Evolutionary conservation across 2,888 invertebrate genomes (phyloP).

Genomic region (Tryphoninae sp.): DNA sequence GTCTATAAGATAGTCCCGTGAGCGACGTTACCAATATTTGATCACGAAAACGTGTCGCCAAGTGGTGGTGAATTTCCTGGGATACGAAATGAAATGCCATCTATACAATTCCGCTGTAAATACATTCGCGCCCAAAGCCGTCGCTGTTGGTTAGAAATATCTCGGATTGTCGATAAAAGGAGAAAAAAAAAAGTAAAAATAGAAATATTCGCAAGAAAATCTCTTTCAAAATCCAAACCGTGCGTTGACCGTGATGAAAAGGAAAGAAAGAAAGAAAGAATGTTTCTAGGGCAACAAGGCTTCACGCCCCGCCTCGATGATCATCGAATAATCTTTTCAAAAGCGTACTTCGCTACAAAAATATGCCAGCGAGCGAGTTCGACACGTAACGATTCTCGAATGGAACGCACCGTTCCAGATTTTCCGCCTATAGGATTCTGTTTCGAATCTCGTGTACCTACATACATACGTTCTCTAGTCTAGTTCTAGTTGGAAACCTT

Average conservation of each 20-base stretch:
- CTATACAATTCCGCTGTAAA: not conserved
- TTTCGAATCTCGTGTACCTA: slow-evolving; percentile 38
- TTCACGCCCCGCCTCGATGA: slow-evolving; percentile 27
- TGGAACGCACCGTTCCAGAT: not conserved
- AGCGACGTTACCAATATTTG: slow-evolving; percentile 50
- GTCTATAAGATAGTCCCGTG: slow-evolving; percentile 25
- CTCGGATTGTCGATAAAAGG: slow-evolving; percentile 3
- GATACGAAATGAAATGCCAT: slow-evolving; percentile 10
- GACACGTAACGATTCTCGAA: not conserved
- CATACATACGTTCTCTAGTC: slow-evolving; percentile 10
- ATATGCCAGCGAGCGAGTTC: not conserved
- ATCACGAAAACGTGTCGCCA: slow-evolving; percentile 41
- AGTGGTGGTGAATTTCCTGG: slow-evolving; percentile 16
- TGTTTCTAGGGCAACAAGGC: slow-evolving; percentile 4
- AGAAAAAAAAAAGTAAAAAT: not conserved
- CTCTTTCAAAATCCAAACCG: not conserved
- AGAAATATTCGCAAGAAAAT: not conserved
- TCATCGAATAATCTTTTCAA: slow-evolving; percentile 35
- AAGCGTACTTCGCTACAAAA: not conserved
- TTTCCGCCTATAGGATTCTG: slow-evolving; percentile 5
- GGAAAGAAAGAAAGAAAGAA: not conserved
- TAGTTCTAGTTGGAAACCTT: slow-evolving; percentile 26
- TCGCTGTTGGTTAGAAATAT: slow-evolving; percentile 10
- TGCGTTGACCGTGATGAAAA: slow-evolving; percentile 1
- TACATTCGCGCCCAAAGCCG: not conserved